Conservation (phyloP, 2,888 invertebrate genomes). For the Geophilus truncorum region DNA sequence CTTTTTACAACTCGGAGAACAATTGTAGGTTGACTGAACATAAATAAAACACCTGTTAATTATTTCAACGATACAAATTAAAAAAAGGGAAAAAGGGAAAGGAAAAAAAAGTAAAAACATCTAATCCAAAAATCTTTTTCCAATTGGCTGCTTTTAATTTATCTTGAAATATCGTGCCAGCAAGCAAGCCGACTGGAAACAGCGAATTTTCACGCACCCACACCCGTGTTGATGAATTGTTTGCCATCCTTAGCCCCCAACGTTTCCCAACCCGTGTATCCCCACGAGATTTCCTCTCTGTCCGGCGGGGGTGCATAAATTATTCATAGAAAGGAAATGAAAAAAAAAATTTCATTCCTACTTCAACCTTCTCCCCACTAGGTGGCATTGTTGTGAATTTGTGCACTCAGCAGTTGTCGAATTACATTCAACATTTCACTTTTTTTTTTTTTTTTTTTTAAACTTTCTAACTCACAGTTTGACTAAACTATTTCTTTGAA, state of each 20-base stretch:
- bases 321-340: slow-evolving; percentile 18
- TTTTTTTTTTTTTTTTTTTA: not conserved
- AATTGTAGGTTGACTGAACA: not conserved
- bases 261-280: not conserved
- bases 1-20: not conserved
- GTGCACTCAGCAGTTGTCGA: not conserved
- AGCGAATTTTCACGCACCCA: slow-evolving; percentile 14
- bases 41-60: slow-evolving; percentile 7
- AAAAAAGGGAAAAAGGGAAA: not conserved
- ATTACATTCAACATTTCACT: not conserved
- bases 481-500: not conserved
- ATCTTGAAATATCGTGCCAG: slow-evolving; percentile 17
- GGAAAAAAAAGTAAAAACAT: not conserved
- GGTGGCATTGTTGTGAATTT: slow-evolving; percentile 17
- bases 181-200: slow-evolving; percentile 11
- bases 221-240: slow-evolving; percentile 24
- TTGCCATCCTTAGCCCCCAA: not conserved
- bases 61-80: not conserved
- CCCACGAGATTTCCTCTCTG: not conserved
- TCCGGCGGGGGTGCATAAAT: slow-evolving; percentile 24
- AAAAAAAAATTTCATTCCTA: not conserved
- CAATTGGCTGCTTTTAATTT: slow-evolving; percentile 21
- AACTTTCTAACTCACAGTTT: not conserved
- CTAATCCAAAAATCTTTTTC: slow-evolving; percentile 23
- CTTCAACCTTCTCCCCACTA: not conserved